Conservation (phyloP, 1,140 invertebrate genomes). For the Drosophila bipectinata region DNA sequence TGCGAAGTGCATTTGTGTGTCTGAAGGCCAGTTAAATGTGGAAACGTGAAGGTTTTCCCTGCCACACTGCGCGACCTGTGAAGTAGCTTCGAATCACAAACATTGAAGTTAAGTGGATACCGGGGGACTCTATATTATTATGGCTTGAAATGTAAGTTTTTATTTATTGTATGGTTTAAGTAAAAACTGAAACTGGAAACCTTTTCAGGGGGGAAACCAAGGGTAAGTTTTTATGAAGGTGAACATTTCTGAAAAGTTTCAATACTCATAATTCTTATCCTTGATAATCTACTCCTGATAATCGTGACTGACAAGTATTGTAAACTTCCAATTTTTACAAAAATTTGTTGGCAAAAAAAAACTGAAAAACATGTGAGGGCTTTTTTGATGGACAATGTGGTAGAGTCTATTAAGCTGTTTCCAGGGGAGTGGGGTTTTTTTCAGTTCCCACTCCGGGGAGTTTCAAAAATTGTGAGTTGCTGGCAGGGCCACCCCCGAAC, state of each 20-base stretch:
- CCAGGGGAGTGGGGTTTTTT: not conserved
- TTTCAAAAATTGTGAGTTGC: conserved; percentile 17
- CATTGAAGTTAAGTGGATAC: conserved; percentile 8
- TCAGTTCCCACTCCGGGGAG: not conserved
- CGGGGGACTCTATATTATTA: not conserved
- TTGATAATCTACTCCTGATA: not conserved
- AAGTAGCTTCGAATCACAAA: conserved; percentile 18
- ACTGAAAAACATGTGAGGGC: not conserved
- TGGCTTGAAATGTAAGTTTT: not conserved
- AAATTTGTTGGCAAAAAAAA: not conserved
- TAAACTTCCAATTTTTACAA: not conserved
- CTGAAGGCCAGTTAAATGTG: conserved; percentile 5
- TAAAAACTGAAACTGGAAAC: not conserved
- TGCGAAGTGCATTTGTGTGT: conserved; percentile 41
- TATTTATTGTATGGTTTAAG: not conserved
- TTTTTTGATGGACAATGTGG: not conserved
- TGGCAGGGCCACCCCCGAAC: conserved; percentile 23
- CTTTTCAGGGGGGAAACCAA: not conserved
- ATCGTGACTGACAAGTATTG: too few species aligned
- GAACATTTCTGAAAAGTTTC: not conserved
- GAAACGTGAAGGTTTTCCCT: conserved; percentile 3
- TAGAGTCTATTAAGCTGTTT: conserved; percentile 12
- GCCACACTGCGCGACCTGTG: conserved; percentile 5
- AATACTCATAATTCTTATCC: not conserved
- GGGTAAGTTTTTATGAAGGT: not conserved